Conservation (phyloP, 2,888 invertebrate species). For the Charanyca ferruginea region DNA sequence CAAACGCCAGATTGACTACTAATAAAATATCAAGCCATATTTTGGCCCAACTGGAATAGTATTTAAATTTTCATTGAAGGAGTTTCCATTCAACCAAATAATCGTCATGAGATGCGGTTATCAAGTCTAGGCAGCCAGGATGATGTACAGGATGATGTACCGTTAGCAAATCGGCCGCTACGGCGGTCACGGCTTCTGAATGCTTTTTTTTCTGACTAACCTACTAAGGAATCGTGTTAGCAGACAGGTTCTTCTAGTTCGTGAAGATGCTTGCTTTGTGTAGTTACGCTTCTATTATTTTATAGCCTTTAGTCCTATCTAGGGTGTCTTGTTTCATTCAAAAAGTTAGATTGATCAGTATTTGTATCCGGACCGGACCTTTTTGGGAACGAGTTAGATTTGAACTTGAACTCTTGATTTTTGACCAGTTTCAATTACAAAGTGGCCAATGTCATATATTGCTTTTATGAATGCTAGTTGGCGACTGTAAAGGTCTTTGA, state of each 20-base stretch:
- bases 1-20: too few species aligned
- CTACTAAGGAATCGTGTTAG: conserved; percentile 77
- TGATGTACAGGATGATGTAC: conserved; percentile 73
- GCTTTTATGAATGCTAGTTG: too few species aligned
- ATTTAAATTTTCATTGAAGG: conserved; percentile 46
- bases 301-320: conserved; percentile 13
- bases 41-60: neutral
- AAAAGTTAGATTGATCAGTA: conserved; percentile 2
- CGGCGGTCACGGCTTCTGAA: conserved; percentile 77
- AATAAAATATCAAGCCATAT: neutral
- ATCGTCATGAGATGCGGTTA: conserved; percentile 67
- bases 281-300: conserved; percentile 38
- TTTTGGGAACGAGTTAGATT: too few species aligned
- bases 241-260: conserved; percentile 71
- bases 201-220: conserved; percentile 79
- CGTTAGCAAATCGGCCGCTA: conserved; percentile 76
- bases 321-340: conserved; percentile 16
- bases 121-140: conserved; percentile 68
- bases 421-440: neutral
- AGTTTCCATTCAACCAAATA: conserved; percentile 57
- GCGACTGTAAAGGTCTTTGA: too few species aligned
- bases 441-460: neutral
- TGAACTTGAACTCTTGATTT: neutral
- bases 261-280: conserved; percentile 38
- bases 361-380: neutral